These are phyloP conservation scores for Cephus cinctus DNA, from an alignment of 1,140 invertebrate genomes.

Conservation along the genomic window DNA sequence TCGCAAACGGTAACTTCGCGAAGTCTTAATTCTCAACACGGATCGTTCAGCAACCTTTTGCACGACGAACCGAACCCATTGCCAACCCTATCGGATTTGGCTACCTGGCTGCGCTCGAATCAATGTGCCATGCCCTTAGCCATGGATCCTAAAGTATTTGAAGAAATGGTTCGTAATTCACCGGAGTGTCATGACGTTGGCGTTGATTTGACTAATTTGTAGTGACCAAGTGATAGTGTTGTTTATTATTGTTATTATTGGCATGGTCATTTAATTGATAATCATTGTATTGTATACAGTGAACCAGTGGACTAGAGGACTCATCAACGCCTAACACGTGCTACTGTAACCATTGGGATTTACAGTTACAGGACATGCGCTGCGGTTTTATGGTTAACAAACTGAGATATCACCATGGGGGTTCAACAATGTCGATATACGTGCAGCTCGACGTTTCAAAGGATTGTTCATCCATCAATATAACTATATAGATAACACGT, in stretches of 20 bases:
- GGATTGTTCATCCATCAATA: too few species aligned
- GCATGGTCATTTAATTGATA: neutral
- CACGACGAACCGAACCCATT: neutral
- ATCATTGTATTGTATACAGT: neutral
- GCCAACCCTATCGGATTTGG: neutral
- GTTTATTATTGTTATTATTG: neutral
- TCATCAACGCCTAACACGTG: too few species aligned
- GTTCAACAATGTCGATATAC: too few species aligned
- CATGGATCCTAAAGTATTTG: neutral
- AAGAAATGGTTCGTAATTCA: neutral
- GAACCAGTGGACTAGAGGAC: too few species aligned
- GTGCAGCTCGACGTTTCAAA: too few species aligned
- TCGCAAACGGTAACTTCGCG: too few species aligned
- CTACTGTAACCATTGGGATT: too few species aligned
- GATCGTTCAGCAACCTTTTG: neutral
- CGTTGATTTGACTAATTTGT: slow-evolving; percentile 3
- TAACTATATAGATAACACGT: too few species aligned
- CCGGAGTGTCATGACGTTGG: slow-evolving; percentile 1
- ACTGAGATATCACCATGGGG: too few species aligned
- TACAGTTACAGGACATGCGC: too few species aligned
- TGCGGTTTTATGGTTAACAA: too few species aligned
- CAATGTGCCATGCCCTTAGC: neutral
- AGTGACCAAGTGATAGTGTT: too few species aligned
- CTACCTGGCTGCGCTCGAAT: neutral
- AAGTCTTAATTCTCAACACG: neutral